Evolutionary conservation across 64 coral and sea anemone genomes (phyloP).

Genomic region (Actinia tenebrosa): DNA sequence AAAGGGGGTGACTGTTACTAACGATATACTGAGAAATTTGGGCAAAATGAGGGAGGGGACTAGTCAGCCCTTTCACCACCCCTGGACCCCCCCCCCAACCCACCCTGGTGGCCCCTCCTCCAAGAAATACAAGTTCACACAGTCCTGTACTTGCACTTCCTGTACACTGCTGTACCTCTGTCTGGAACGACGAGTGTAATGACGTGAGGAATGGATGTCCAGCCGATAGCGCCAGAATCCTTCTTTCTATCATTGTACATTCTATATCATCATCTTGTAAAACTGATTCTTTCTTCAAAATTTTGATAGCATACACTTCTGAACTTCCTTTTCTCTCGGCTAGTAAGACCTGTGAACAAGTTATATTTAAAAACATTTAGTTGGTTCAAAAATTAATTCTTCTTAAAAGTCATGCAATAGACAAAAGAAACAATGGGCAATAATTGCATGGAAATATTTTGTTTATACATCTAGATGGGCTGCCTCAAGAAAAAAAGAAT

Average conservation of each 20-base stretch:
- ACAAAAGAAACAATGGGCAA: too few relatives aligned
- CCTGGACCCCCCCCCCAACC: too few relatives aligned
- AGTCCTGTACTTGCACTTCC: too few relatives aligned
- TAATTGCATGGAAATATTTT: too few relatives aligned
- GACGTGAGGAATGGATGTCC: constrained; percentile 87
- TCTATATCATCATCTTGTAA: constrained; percentile 96
- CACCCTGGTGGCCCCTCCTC: too few relatives aligned
- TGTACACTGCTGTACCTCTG: constrained; percentile 29
- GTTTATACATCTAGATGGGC: too few relatives aligned
- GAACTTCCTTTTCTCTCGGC: constrained; percentile 84
- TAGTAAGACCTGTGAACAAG: constrained; percentile 62
- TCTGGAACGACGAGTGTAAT: constrained; percentile 94
- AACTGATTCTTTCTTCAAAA: constrained; percentile 90
- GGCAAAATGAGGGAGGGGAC: too few relatives aligned
- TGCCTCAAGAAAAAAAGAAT: too few relatives aligned
- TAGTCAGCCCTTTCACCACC: too few relatives aligned
- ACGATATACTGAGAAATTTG: too few relatives aligned
- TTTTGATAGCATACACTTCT: constrained; percentile 90
- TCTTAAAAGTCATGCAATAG: neutral
- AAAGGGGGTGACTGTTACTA: too few relatives aligned
- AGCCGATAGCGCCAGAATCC: constrained; percentile 80
- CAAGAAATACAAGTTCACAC: too few relatives aligned
- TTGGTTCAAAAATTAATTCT: neutral
- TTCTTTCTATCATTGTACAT: constrained; percentile 97
- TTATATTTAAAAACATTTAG: neutral